Base-by-base conservation (phyloP, 64 coral and sea anemone genomes). In the Dendrophyllia cribrosa region DNA sequence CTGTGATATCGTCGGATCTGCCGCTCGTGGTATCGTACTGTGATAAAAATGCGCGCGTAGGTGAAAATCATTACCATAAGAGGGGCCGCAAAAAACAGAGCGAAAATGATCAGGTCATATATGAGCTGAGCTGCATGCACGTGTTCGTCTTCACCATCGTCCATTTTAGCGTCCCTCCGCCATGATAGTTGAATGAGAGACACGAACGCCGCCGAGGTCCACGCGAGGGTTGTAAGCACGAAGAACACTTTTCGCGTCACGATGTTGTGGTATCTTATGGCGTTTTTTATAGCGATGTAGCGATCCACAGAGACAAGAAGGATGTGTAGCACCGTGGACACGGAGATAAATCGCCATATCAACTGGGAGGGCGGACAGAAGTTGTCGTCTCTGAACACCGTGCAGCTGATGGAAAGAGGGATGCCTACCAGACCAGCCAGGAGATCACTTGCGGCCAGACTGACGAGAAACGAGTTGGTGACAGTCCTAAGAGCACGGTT, bases 301-400 rank as follows among this genome's bases (percentile, higher is more conserved):
- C 94, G 89, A 59, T 95, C 94, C 6, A 88, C 48, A 9, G 94
- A 91, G 1, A 88, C 89, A 7, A 91, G 87, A 8, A 95, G 56
- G 25, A 95, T 66, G 46, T 95, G 94, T 9, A 95, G 58, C 3
- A 95, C 94, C 3, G 94, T 91, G 55, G 94, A 95, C 8, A 91
- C 80, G 17, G 82, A 87, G 43, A 85, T 88, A 49, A 95, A 95
- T 20, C 70, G 75, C 94, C 83, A 91, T 59, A 79, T 77, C 46
- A 93, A 82, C 3, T 7, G 25, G 22, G 79, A n/a, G 43, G 48
- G 68, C 23, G 77, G 71, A 11, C 65, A 79, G 17, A 72, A 56
- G 1, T n/a, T 66, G 21, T 20, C 17, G 22, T 82, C 65, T 20
- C 60, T 15, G 9, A 77, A 79, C 2, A 52, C 76, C 1, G 89